Evolutionary conservation across 2,113 vertebrate genomes (phyloP).

Genomic region (Triplophysa dalaica): DNA sequence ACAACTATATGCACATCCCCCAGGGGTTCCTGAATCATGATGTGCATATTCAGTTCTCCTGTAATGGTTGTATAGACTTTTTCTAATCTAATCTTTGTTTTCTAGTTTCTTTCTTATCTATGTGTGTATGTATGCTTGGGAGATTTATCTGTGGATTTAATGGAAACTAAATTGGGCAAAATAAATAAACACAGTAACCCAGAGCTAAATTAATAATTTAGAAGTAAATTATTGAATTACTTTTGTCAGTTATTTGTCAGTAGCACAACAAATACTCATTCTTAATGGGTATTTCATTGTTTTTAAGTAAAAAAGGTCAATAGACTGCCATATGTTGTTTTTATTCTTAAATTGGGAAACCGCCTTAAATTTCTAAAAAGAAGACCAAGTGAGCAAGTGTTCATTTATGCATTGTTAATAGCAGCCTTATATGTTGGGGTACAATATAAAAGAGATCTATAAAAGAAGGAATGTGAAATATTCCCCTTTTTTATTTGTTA

Average conservation of each 20-base stretch:
- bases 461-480: background rate
- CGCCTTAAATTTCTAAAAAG: constrained; percentile 76
- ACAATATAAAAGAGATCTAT: background rate
- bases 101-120: constrained; percentile 8
- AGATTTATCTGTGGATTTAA: constrained; percentile 8
- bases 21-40: background rate
- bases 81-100: constrained; percentile 32
- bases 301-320: constrained; percentile 59
- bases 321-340: constrained; percentile 48
- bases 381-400: constrained; percentile 45
- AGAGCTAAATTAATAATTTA: constrained; percentile 15
- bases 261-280: constrained; percentile 71
- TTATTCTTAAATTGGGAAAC: constrained; percentile 63
- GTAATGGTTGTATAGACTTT: constrained; percentile 40
- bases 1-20: constrained; percentile 29
- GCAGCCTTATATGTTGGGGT: background rate
- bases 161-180: constrained; percentile 53
- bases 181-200: constrained; percentile 61
- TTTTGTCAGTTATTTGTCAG: constrained; percentile 69
- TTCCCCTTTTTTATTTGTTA: constrained; percentile 5
- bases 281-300: constrained; percentile 7
- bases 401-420: background rate
- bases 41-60: constrained; percentile 5
- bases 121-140: constrained; percentile 57
- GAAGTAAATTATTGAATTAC: constrained; percentile 16